Percentiles rank a stretch among this genome's conserved stretches.
These are phyloP conservation scores for Conopomorpha cramerella DNA, from an alignment of 1,140 invertebrate genomes.

Conservation along the genomic window DNA sequence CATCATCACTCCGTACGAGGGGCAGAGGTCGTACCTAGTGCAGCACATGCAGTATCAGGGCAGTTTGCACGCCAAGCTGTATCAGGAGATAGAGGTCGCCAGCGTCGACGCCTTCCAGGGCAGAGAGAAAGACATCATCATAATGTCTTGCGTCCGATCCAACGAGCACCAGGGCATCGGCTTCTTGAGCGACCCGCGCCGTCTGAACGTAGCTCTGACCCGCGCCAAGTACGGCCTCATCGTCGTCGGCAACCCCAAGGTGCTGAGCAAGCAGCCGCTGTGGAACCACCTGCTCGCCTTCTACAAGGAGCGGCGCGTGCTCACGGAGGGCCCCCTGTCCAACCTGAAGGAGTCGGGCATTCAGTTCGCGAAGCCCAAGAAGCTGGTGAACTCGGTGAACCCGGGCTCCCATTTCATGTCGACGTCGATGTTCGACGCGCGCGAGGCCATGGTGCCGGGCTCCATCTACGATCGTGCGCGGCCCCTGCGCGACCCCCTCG, in stretches of 20 bases:
- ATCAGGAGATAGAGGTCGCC: constrained; percentile 98
- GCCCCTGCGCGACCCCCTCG: constrained; percentile 78
- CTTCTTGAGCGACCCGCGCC: constrained; percentile 96
- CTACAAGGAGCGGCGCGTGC: constrained; percentile 96
- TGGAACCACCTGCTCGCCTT: constrained; percentile 98
- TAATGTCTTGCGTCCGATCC: constrained; percentile 95
- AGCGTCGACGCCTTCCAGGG: constrained; percentile 99
- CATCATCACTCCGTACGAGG: constrained; percentile 99
- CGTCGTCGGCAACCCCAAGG: constrained; percentile 98
- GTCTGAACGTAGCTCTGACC: constrained; percentile 97
- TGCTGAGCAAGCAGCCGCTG: constrained; percentile 95
- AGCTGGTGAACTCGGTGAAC: constrained; percentile 90
- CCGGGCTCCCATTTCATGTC: constrained; percentile 97
- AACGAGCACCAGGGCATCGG: constrained; percentile 94
- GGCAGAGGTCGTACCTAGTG: constrained; percentile 96
- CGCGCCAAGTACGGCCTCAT: constrained; percentile 98
- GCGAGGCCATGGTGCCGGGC: constrained; percentile 88
- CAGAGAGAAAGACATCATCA: constrained; percentile 98
- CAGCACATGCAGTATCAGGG: constrained; percentile 99
- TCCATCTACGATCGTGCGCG: constrained; percentile 62
- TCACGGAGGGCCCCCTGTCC: constrained; percentile 97
- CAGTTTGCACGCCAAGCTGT: constrained; percentile 93
- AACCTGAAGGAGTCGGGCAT: constrained; percentile 97
- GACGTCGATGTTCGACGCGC: constrained; percentile 90
- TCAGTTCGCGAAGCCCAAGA: constrained; percentile 96